Percentiles rank a stretch among this genome's conserved stretches.
phyloP scores from a whole-genome alignment of 2,113 vertebrate species.

The Macroglossus sobrinus region DNA sequence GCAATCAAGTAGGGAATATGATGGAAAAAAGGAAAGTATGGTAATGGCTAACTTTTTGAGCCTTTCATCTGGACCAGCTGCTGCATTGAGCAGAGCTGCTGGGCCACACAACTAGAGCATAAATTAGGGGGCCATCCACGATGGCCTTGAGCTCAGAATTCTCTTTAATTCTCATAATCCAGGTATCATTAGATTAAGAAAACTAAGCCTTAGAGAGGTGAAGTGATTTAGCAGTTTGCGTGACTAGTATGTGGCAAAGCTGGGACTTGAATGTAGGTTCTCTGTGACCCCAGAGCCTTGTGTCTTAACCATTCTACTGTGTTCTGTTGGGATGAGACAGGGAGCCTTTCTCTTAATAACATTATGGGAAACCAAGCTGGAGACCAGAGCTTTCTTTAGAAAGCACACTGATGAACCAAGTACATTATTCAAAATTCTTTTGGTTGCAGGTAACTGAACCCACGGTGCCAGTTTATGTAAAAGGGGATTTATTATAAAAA shows the following conservation, averaged over 20 bases:
- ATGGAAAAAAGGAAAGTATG: not conserved
- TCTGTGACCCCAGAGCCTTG: not conserved
- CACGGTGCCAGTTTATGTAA: not conserved
- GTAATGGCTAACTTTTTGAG: not conserved
- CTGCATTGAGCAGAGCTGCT: not conserved
- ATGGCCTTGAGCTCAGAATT: not conserved
- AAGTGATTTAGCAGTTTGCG: not conserved
- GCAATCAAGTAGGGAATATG: not conserved
- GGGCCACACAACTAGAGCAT: not conserved
- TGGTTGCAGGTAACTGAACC: not conserved
- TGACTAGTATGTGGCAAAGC: not conserved
- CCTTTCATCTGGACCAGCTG: not conserved
- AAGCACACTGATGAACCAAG: not conserved
- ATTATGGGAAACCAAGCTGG: not conserved
- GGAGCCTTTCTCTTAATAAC: not conserved
- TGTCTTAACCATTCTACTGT: not conserved
- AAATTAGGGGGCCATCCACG: not conserved
- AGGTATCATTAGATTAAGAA: not conserved
- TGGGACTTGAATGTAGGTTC: not conserved
- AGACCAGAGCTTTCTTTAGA: not conserved
- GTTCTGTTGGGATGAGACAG: not conserved
- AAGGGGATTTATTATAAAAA: not conserved
- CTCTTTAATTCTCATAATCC: not conserved
- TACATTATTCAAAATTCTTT: not conserved
- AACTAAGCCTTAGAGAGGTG: not conserved